These are phyloP conservation scores for Melanerpes aurifrons DNA, from an alignment of 2,113 vertebrate genomes.

Conservation along the genomic window DNA sequence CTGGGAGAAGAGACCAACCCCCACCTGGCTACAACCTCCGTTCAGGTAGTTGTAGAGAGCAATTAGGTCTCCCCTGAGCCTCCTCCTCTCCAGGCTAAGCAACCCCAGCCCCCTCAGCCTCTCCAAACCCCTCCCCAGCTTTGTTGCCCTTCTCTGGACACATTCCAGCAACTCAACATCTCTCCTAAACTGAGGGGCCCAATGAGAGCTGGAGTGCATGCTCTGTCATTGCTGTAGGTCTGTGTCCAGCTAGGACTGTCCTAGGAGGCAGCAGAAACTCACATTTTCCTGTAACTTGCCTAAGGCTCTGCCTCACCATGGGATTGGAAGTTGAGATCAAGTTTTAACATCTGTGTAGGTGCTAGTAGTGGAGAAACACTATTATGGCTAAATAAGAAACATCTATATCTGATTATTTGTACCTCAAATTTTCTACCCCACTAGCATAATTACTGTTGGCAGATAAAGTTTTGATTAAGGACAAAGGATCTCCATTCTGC, in stretches of 20 bases:
- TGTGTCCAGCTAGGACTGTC: neutral
- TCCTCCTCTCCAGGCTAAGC: no score
- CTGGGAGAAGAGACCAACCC: no score
- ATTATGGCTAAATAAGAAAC: neutral
- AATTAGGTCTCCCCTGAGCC: no score
- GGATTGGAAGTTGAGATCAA: neutral
- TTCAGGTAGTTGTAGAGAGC: no score
- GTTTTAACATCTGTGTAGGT: neutral
- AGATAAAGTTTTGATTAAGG: slow-evolving; percentile 9
- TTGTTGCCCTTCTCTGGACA: no score
- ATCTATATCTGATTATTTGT: neutral
- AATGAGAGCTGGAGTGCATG: accelerated
- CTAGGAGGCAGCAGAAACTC: neutral
- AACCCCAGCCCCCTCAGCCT: no score
- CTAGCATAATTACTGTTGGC: neutral
- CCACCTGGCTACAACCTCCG: no score
- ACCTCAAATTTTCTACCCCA: neutral
- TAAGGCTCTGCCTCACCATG: accelerated
- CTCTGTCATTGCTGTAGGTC: neutral
- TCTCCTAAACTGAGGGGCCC: no score
- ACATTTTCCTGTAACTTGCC: neutral
- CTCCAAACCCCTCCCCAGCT: no score
- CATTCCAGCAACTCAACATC: no score
- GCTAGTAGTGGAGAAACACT: neutral
- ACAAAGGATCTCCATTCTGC: neutral